These are phyloP conservation scores for Galagoides demidoff DNA, from an alignment of 2,797 vertebrate species.

Conservation along the genomic window DNA sequence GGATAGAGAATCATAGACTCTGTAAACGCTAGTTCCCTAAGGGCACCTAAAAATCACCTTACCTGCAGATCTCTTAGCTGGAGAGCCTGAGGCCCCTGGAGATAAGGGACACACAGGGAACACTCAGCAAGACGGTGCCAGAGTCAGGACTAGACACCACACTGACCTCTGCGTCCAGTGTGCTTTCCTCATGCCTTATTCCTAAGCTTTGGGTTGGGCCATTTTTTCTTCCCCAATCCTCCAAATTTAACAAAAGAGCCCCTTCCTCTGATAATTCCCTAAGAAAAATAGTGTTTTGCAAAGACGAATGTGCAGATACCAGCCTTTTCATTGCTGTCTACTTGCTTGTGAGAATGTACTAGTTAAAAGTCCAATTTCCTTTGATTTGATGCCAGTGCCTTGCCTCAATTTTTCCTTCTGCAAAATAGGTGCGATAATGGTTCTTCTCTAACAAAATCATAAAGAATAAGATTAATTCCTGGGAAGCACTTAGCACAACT, in stretches of 20 bases:
- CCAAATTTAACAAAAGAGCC: not conserved
- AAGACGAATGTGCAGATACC: not conserved
- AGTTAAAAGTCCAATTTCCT: not conserved
- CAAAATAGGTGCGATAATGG: not conserved
- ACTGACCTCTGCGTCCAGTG: accelerated
- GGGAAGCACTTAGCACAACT: not conserved
- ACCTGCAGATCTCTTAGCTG: not conserved
- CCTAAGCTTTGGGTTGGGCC: not conserved
- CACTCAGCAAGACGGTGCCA: not conserved
- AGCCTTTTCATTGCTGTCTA: not conserved
- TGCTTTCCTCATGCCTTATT: not conserved
- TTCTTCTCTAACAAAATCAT: not conserved
- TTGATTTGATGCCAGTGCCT: not conserved
- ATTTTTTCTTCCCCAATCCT: not conserved
- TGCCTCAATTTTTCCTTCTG: not conserved
- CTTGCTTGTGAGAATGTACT: not conserved
- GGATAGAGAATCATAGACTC: not conserved
- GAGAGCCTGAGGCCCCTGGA: not conserved
- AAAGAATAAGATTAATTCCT: not conserved
- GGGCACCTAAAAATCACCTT: not conserved
- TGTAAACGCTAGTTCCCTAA: not conserved
- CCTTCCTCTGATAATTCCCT: not conserved
- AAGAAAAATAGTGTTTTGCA: conserved; percentile 4
- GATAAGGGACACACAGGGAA: not conserved
- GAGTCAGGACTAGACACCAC: not conserved